These are phyloP conservation scores for Poecile montanus DNA, from an alignment of 2,797 vertebrate genomes.

Conservation along the genomic window DNA sequence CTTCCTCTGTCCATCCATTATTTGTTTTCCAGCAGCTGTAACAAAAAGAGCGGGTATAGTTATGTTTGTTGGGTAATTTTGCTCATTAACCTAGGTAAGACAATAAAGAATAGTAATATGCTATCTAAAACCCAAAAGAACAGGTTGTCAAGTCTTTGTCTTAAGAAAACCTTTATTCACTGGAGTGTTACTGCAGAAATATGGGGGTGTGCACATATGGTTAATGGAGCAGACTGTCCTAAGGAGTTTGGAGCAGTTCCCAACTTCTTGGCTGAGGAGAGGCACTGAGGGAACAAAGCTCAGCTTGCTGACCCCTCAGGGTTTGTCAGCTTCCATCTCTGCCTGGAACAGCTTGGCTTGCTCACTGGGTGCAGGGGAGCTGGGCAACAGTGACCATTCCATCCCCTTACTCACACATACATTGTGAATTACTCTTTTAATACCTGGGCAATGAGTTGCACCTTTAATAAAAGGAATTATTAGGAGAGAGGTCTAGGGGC, in stretches of 20 bases:
- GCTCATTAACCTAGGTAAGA: not conserved
- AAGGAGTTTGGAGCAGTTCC: not conserved
- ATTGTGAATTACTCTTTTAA: not conserved
- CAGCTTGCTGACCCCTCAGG: not conserved
- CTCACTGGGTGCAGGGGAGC: not conserved
- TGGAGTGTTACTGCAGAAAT: not conserved
- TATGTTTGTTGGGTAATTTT: not conserved
- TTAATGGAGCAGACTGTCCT: not conserved
- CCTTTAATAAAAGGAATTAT: not conserved
- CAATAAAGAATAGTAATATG: not conserved
- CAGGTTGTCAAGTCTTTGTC: not conserved
- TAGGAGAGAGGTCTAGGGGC: not conserved
- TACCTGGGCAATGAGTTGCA: not conserved
- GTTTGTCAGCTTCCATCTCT: not conserved
- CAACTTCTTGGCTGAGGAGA: not conserved
- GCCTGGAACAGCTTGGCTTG: not conserved
- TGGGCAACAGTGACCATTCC: not conserved
- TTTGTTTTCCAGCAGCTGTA: constrained; percentile 8
- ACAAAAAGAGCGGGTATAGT: not conserved
- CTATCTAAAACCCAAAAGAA: not conserved
- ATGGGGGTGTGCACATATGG: not conserved
- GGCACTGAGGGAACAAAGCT: not conserved
- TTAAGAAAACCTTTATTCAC: not conserved
- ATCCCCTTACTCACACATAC: not conserved
- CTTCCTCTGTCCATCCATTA: not conserved